Evolutionary conservation across 2,888 invertebrate species (phyloP).

Genomic region (Lasioglossum calceatum): DNA sequence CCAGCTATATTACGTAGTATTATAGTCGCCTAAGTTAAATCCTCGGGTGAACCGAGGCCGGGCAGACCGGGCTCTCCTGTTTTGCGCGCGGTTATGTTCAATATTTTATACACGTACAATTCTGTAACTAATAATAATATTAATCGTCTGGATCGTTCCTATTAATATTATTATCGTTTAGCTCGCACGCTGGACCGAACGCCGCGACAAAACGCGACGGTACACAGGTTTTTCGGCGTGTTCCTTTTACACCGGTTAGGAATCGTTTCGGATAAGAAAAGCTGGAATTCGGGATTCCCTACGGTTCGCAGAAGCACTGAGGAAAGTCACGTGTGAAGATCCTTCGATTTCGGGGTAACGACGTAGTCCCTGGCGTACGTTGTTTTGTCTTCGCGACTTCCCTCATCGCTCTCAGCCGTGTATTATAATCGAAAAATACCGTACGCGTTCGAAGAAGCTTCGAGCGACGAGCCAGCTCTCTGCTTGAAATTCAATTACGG

Average conservation of each 20-base stretch:
- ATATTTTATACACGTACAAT: constrained; percentile 53
- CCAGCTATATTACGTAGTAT: constrained; percentile 50
- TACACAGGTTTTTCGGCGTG: not conserved
- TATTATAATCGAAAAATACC: constrained; percentile 8
- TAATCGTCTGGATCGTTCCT: constrained; percentile 63
- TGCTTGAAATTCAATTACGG: constrained; percentile 39
- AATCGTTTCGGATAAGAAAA: constrained; percentile 22
- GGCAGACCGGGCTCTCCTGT: constrained; percentile 67
- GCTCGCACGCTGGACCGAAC: constrained; percentile 66
- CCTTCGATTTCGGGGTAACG: not conserved
- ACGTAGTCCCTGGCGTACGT: not conserved
- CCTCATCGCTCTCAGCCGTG: not conserved
- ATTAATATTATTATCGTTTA: constrained; percentile 69
- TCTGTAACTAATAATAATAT: constrained; percentile 73
- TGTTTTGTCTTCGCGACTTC: not conserved
- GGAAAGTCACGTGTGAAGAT: not conserved
- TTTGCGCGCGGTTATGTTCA: constrained; percentile 75
- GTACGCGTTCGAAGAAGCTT: constrained; percentile 3
- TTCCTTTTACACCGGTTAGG: constrained; percentile 13
- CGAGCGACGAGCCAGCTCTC: constrained; percentile 5
- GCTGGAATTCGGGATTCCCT: constrained; percentile 3
- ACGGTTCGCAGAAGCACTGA: not conserved
- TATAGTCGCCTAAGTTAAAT: not conserved
- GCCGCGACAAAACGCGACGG: constrained; percentile 42
- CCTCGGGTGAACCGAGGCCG: constrained; percentile 70